A percentile compares a stretch with the other conserved stretches of the same genome.
phyloP scores from a whole-genome alignment of 2,888 invertebrate genomes.

The Colostygia pectinataria region DNA sequence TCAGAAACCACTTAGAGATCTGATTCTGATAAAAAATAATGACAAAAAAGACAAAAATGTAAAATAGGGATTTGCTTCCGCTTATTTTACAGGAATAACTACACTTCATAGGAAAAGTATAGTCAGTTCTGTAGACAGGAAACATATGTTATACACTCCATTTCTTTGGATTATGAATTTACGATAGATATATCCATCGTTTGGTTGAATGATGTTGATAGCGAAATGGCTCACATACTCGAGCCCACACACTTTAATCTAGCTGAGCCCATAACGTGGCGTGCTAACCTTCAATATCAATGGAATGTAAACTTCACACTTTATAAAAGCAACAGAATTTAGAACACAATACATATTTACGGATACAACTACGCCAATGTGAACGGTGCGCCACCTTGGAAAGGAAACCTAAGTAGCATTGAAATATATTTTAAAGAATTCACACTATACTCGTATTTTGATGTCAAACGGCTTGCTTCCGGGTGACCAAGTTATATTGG shows the following conservation, averaged over 20 bases:
- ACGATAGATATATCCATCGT: conserved; percentile 28
- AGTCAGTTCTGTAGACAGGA: conserved; percentile 33
- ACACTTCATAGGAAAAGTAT: conserved; percentile 50
- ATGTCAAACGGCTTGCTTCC: neutral
- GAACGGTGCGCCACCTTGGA: neutral
- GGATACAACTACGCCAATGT: conserved; percentile 1
- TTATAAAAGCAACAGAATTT: conserved; percentile 27
- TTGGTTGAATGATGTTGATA: conserved; percentile 22
- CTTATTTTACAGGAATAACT: conserved; percentile 51
- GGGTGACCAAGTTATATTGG: neutral
- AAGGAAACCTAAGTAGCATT: neutral
- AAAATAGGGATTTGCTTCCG: conserved; percentile 46
- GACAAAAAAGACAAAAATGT: conserved; percentile 48
- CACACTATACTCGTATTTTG: too few relatives aligned
- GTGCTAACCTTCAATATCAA: conserved; percentile 29
- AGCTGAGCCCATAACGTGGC: conserved; percentile 28
- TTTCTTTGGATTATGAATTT: conserved; percentile 32
- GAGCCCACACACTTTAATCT: conserved; percentile 32
- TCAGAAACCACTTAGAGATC: conserved; percentile 4
- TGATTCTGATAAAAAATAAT: conserved; percentile 21
- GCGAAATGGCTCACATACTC: conserved; percentile 34
- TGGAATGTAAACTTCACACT: conserved; percentile 27
- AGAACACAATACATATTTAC: conserved; percentile 16
- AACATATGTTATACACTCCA: conserved; percentile 38
- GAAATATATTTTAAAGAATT: neutral